Conservation (phyloP, 2,797 vertebrate species). For the Betta splendens region DNA sequence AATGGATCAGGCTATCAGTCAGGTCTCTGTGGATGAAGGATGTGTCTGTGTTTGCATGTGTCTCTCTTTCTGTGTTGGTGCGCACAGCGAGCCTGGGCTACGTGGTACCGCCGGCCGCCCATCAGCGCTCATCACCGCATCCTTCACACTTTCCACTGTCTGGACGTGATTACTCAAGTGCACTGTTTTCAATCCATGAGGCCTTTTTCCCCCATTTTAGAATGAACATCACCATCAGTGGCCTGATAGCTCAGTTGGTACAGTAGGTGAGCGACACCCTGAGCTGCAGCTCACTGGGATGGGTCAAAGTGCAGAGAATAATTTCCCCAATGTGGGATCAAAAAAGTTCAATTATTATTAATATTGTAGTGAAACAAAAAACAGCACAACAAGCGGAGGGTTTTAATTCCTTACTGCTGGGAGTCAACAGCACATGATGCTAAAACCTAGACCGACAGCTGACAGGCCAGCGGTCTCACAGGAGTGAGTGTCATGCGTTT, state of each 20-base stretch:
- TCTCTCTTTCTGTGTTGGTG: constrained; percentile 11
- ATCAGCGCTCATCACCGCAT: constrained; percentile 5
- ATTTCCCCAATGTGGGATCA: no score
- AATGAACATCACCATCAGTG: neutral
- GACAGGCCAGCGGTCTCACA: neutral
- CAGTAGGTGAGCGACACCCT: no score
- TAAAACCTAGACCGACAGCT: neutral
- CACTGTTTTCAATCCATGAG: constrained; percentile 10
- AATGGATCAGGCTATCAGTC: constrained; percentile 78
- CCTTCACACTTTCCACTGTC: constrained; percentile 1
- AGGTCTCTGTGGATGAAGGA: constrained; percentile 64
- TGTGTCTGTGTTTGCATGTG: constrained; percentile 61
- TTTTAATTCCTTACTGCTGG: neutral
- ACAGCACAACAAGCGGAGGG: neutral
- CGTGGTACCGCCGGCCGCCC: constrained; percentile 8
- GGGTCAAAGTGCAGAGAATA: no score
- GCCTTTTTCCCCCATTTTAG: neutral
- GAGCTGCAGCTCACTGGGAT: no score
- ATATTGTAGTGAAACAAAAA: neutral
- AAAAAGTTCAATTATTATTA: no score
- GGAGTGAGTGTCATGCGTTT: neutral
- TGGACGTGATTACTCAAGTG: constrained; percentile 11
- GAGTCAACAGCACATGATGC: neutral
- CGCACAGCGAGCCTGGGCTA: neutral
- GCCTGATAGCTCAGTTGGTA: no score